Base-by-base conservation (phyloP, 2,797 vertebrate genomes). In the Synanceia verrucosa region DNA sequence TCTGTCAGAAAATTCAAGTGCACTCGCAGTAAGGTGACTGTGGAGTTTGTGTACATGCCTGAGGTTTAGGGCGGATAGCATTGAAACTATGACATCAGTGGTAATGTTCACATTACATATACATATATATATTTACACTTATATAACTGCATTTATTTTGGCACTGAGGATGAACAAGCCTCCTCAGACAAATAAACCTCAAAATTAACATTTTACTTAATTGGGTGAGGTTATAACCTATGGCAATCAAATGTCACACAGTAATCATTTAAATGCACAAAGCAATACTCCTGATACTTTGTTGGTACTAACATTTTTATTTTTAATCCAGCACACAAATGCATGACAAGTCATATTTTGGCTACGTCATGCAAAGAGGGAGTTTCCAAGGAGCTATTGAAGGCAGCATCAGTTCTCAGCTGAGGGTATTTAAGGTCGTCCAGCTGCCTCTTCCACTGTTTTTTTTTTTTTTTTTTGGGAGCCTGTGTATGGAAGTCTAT, bases 371-470 rank as follows among this genome's bases (percentile, higher is more conserved):
- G 23, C 3, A 44, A 60, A 50, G 5, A 4, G 14, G 39, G 43
- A 56, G 50, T 78, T 80, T 84, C 48, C 62, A 26, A 69, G 74
- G 37, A 62, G 58, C 28, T 37, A 36, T 1, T 77, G 78, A 88
- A 84, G 58, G 76, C 83, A 81, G 78, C 59, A 70, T 65, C 34
- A 39, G 36, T 47, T 59, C 51, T 57, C 47, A 62, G 72, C 55
- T 72, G 73, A 75, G 89, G 79, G 63, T 76, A 73, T 90, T 74
- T 87, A 68, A 87, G 82, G 87, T 89, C 78, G 57, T 69, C 14
- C 60, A n/a, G 56, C 71, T 70, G 64, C 61, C 66, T 63, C 9
- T 59, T 55, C 67, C 16, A 14, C 46, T 72, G 58, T 59, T 76
- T 65, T n/a, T n/a, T n/a, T n/a, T n/a, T n/a, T n/a, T n/a, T n/a